Percentiles rank a stretch among this genome's conserved stretches.
phyloP scores from a whole-genome alignment of 1,140 invertebrate species.

The Anagrus nilaparvatae region DNA sequence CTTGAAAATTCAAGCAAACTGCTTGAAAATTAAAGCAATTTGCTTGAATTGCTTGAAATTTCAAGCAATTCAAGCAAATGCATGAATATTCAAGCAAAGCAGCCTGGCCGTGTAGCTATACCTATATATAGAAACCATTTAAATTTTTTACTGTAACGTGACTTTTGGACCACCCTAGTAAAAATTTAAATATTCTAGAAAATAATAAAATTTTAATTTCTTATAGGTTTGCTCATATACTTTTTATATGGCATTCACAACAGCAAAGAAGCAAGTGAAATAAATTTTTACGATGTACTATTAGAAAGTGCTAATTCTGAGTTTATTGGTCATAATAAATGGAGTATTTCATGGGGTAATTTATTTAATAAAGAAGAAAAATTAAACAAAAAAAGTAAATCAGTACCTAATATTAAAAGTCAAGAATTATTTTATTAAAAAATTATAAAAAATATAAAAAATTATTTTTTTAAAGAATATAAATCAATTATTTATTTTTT shows the following conservation, averaged over 20 bases:
- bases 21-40: too few relatives aligned
- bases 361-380: conserved; percentile 50
- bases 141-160: background rate
- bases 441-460: background rate
- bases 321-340: too few relatives aligned
- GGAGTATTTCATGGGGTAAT: conserved; percentile 44
- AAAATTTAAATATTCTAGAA: background rate
- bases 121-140: background rate
- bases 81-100: too few relatives aligned
- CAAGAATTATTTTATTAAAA: conserved; percentile 19
- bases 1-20: too few relatives aligned
- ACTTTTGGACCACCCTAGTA: background rate
- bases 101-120: too few relatives aligned
- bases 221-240: conserved; percentile 70
- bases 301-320: conserved; percentile 54
- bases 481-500: too few relatives aligned
- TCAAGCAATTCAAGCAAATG: too few relatives aligned
- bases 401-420: conserved; percentile 25
- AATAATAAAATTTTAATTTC: background rate
- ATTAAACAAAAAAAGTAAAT: conserved; percentile 34
- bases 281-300: conserved; percentile 51
- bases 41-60: too few relatives aligned
- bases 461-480: conserved; percentile 4
- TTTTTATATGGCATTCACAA: conserved; percentile 83
- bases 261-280: conserved; percentile 65